Evolutionary conservation across 2,888 invertebrate species (phyloP).

Genomic region (Sarcophaga variegata): DNA sequence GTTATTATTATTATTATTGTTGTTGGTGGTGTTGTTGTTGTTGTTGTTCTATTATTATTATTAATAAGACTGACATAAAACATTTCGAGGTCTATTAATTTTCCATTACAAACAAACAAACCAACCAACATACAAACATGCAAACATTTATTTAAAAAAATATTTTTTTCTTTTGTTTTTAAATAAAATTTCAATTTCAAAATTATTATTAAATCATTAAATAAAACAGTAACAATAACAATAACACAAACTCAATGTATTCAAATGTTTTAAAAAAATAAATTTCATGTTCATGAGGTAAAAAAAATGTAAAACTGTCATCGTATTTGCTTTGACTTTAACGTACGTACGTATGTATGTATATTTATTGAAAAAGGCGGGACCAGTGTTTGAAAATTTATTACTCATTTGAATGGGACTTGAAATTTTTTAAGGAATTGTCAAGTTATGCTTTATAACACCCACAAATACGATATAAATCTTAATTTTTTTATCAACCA

Average conservation of each 20-base stretch:
- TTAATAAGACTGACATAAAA: slow-evolving; percentile 62
- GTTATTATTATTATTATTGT: neutral
- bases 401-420: neutral
- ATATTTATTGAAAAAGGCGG: neutral
- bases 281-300: neutral
- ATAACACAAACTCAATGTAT: too few species aligned
- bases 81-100: slow-evolving; percentile 69
- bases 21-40: neutral
- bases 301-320: neutral
- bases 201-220: neutral
- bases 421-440: neutral
- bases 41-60: slow-evolving; percentile 41
- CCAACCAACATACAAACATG: neutral
- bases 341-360: neutral
- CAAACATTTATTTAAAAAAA: neutral
- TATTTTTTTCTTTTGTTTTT: neutral
- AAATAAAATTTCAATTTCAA: neutral
- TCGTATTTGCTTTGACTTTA: neutral
- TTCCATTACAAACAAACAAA: neutral
- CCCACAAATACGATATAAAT: slow-evolving; percentile 54
- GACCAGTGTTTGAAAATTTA: neutral
- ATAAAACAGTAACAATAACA: neutral
- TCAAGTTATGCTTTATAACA: slow-evolving; percentile 39
- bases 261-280: neutral
- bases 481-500: slow-evolving; percentile 33